These are phyloP conservation scores for Drosophila fungiperda DNA, from an alignment of 2,888 invertebrate species.

Conservation along the genomic window DNA sequence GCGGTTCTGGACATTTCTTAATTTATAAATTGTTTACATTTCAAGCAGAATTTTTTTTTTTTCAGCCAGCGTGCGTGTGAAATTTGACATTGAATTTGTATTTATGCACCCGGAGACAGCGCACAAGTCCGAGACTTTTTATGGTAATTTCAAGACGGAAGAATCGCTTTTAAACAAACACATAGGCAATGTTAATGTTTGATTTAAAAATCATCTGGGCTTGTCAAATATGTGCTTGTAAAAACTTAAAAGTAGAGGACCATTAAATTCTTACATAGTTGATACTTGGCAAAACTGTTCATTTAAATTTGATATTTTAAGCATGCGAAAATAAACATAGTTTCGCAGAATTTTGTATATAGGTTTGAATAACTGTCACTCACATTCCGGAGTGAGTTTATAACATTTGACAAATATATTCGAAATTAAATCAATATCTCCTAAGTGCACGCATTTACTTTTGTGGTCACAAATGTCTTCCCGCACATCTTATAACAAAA, in stretches of 20 bases:
- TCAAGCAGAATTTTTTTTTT: conserved; percentile 1
- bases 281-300: background rate
- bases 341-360: background rate
- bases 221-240: conserved; percentile 14
- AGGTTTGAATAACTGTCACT: background rate
- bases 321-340: background rate
- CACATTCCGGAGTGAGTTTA: too few relatives aligned
- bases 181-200: conserved; percentile 23
- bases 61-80: conserved; percentile 45
- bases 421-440: background rate
- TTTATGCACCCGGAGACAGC: conserved; percentile 13
- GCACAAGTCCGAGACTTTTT: conserved; percentile 28
- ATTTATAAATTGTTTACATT: conserved; percentile 42
- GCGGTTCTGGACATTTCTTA: conserved; percentile 46
- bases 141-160: conserved; percentile 8
- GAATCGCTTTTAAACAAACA: conserved; percentile 9
- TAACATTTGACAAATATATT: background rate
- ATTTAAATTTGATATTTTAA: background rate
- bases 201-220: conserved; percentile 23
- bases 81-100: conserved; percentile 34
- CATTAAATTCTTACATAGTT: background rate
- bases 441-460: background rate
- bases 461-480: background rate
- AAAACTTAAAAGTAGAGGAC: background rate
- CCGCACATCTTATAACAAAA: background rate